Evolutionary conservation across 2,888 invertebrate genomes (phyloP).

Genomic region (Cyaniris semiargus): DNA sequence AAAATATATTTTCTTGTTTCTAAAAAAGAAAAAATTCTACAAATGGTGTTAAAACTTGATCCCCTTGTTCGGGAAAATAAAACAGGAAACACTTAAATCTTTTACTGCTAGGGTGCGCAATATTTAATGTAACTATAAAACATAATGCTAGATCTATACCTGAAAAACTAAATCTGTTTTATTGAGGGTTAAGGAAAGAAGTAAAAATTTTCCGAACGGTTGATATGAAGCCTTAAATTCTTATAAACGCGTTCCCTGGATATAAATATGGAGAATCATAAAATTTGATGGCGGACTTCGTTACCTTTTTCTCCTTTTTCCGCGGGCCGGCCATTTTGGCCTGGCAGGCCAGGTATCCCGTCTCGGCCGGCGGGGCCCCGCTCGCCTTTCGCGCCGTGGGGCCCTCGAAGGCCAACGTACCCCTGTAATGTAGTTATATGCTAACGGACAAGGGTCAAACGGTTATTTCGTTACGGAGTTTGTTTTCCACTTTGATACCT

Average conservation of each 20-base stretch:
- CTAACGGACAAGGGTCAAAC: constrained; percentile 70
- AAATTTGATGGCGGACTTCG: constrained; percentile 77
- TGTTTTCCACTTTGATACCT: constrained; percentile 59
- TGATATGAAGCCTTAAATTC: constrained; percentile 71
- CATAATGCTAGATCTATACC: constrained; percentile 57
- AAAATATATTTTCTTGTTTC: not conserved
- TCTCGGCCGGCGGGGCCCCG: constrained; percentile 84
- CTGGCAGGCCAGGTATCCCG: constrained; percentile 83
- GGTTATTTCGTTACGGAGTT: constrained; percentile 68
- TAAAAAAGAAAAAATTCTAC: not conserved
- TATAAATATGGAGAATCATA: constrained; percentile 77
- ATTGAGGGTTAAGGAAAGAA: constrained; percentile 47
- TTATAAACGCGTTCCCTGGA: constrained; percentile 64
- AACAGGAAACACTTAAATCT: constrained; percentile 49
- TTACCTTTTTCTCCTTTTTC: constrained; percentile 88
- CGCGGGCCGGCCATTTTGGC: constrained; percentile 81
- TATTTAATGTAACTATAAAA: constrained; percentile 55
- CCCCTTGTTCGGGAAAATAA: not conserved
- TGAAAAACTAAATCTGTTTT: constrained; percentile 30
- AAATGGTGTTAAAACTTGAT: not conserved
- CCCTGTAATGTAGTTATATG: constrained; percentile 70
- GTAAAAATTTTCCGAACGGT: constrained; percentile 77
- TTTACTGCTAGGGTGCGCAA: constrained; percentile 36
- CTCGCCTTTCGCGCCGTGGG: constrained; percentile 84
- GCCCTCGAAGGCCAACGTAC: constrained; percentile 76